These are phyloP conservation scores for Anabas testudineus DNA, from an alignment of 2,797 vertebrate species.

Conservation along the genomic window DNA sequence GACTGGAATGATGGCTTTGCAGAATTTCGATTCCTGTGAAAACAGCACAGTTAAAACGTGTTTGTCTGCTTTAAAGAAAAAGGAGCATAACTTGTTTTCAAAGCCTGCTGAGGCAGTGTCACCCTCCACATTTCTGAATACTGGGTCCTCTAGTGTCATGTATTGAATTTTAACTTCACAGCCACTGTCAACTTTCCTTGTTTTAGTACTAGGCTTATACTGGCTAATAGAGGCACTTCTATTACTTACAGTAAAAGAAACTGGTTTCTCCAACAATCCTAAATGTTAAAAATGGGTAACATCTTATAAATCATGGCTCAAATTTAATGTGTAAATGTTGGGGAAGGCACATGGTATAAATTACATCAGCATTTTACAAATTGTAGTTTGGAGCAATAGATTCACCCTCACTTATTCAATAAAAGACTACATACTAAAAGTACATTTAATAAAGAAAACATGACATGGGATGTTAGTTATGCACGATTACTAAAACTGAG, in stretches of 20 bases:
- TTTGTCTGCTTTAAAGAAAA: background rate
- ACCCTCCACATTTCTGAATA: slow-evolving; percentile 6
- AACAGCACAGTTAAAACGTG: slow-evolving; percentile 8
- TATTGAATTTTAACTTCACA: background rate
- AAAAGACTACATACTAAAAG: background rate
- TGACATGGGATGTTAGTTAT: slow-evolving; percentile 7
- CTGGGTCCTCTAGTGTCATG: background rate
- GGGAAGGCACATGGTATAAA: background rate
- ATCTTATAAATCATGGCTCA: background rate
- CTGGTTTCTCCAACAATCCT: too few relatives aligned
- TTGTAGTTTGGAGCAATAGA: background rate
- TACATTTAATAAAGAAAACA: background rate
- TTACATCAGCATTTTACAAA: too few relatives aligned
- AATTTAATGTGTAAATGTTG: too few relatives aligned
- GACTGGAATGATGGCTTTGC: slow-evolving; percentile 82
- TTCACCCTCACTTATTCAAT: background rate
- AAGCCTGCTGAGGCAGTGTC: slow-evolving; percentile 15
- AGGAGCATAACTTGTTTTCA: slow-evolving; percentile 45
- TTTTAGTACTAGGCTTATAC: background rate
- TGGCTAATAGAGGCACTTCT: too few relatives aligned
- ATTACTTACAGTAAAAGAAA: too few relatives aligned
- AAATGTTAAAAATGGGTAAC: background rate
- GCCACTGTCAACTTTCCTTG: background rate
- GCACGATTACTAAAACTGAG: slow-evolving; percentile 51
- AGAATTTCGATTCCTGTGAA: slow-evolving; percentile 75